Base-by-base conservation (phyloP, 2,797 vertebrate species). In the Enteromius afrohamiltoni region DNA sequence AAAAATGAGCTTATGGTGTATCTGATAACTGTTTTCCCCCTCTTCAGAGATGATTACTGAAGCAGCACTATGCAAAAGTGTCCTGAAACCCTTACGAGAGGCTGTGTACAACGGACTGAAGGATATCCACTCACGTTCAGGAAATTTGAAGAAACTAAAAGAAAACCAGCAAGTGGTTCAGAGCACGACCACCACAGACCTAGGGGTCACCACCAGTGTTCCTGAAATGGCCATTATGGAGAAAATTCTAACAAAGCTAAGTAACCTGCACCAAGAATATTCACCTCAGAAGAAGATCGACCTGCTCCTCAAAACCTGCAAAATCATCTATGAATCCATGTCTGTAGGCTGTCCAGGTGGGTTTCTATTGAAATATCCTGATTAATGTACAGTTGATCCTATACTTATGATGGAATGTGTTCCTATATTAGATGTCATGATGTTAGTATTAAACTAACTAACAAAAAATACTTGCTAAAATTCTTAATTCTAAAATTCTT, bases 281-380 rank as follows among this genome's bases (percentile, higher is more conserved):
- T 99, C 98, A 0, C 98, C 98, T 0, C 97, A 98, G 91, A 99
- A 95, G 89, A 99, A 99, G 93, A 97, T 98, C n/a, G 90, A 96
- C 85, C 92, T 95, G 87, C 93, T 99, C 85, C 94, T 99, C 26
- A 99, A 99, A 90, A 93, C 96, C 82, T 99, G 98, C 94, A 99
- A 99, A 88, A 95, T 98, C 87, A 99, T 99, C 92, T 99, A 99
- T 1, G 97, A 99, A 83, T 97, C 96, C 83, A 99, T 99, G 98
- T 92, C 97, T 19, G 93, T 97, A 14, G 96, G 97, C 92, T 93
- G 90, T 64, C 94, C 97, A 94, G 97, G 98, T 96, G 93, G 51
- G 64, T 13, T 64, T 34, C 31, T 69, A 34, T n/a, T 49, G 1
- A 1, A 3, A 64, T 62, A 7, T 60, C 9, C 3, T 37, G 31